These are phyloP conservation scores for Zonotrichia albicollis DNA, from an alignment of 2,797 vertebrate species.

Conservation along the genomic window DNA sequence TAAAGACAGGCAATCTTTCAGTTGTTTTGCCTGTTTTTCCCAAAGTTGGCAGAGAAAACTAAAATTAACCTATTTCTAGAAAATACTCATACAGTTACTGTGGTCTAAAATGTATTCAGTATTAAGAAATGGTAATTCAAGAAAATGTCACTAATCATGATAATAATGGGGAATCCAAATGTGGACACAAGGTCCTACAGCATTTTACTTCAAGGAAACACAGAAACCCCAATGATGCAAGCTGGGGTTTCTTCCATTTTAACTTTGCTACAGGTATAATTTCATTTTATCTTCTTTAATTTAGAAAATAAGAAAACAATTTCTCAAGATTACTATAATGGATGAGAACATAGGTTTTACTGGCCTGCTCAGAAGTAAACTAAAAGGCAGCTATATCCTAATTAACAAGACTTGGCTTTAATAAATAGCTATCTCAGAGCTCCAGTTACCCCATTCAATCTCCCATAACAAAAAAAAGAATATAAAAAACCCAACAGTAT, in stretches of 20 bases:
- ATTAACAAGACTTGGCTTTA: not conserved
- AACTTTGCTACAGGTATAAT: not conserved
- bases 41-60: not conserved
- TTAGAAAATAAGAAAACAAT: not conserved
- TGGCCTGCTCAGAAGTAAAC: not conserved
- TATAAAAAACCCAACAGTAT: accelerated
- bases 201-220: not conserved
- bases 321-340: not conserved
- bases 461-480: not conserved
- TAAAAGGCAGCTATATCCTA: not conserved
- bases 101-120: not conserved
- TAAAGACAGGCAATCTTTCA: not conserved
- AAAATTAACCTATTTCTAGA: not conserved
- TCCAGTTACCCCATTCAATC: not conserved
- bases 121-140: not conserved
- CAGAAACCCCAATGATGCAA: not conserved
- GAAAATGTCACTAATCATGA: not conserved
- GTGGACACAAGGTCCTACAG: not conserved
- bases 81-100: not conserved
- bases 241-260: not conserved
- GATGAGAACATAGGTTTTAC: not conserved
- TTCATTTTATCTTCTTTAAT: not conserved
- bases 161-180: not conserved
- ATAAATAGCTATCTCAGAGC: not conserved
- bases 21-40: not conserved